phyloP scores from a whole-genome alignment of 2,113 vertebrate species.

The Anhinga anhinga region DNA sequence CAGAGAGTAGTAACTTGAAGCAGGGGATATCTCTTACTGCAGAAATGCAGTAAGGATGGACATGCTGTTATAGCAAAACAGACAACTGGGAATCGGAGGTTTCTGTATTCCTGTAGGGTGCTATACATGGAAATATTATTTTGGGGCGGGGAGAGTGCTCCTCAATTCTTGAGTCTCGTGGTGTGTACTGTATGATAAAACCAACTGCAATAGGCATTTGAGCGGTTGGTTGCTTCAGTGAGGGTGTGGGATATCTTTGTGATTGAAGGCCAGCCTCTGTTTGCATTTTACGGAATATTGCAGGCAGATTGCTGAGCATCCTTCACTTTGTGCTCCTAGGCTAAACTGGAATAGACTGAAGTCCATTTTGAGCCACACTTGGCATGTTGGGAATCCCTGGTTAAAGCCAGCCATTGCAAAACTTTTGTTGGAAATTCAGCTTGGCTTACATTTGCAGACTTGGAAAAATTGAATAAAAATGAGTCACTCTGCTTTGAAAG shows the following conservation, averaged over 20 bases:
- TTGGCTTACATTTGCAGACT: neutral
- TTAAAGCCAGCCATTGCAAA: neutral
- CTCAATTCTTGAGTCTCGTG: neutral
- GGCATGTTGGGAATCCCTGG: neutral
- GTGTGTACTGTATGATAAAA: accelerated
- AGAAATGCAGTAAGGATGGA: neutral
- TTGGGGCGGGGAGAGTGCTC: accelerated
- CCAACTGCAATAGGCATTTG: neutral
- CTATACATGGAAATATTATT: neutral
- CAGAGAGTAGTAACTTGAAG: neutral
- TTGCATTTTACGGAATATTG: neutral
- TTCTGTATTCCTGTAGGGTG: neutral
- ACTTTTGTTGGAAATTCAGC: neutral
- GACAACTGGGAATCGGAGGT: neutral
- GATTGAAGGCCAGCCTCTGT: neutral
- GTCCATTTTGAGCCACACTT: accelerated
- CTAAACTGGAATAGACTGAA: neutral
- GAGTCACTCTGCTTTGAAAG: neutral
- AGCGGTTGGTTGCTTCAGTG: neutral
- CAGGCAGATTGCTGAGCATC: neutral
- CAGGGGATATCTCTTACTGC: accelerated
- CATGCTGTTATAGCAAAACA: accelerated
- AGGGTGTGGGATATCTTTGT: neutral
- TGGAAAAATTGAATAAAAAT: neutral
- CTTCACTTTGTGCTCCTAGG: neutral